These are phyloP conservation scores for Apamea anceps DNA, from an alignment of 2,888 invertebrate species.

Conservation along the genomic window DNA sequence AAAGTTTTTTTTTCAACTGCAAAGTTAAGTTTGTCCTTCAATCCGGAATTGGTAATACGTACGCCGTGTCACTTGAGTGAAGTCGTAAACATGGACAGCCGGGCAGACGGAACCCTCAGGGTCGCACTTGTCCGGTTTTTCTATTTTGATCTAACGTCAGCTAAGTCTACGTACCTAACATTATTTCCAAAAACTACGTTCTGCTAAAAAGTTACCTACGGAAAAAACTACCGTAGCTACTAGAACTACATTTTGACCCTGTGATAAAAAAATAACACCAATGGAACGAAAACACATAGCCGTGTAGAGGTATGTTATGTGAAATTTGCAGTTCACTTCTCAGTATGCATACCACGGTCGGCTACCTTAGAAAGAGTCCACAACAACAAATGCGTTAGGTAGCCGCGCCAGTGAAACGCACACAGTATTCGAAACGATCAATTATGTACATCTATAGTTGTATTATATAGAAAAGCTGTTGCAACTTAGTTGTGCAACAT, in stretches of 20 bases:
- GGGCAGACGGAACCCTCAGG: background rate
- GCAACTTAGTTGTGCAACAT: conserved; percentile 73
- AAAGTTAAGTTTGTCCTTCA: background rate
- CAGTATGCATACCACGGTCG: conserved; percentile 78
- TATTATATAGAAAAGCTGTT: conserved; percentile 62
- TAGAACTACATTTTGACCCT: conserved; percentile 11
- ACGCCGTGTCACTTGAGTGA: background rate
- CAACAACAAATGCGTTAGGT: conserved; percentile 73
- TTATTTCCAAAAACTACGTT: background rate
- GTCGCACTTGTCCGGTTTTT: background rate
- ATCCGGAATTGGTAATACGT: background rate
- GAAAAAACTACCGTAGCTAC: background rate
- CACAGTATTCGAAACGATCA: conserved; percentile 75
- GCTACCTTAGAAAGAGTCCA: conserved; percentile 75
- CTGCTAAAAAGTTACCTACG: background rate
- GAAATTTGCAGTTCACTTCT: conserved; percentile 78
- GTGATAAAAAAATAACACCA: background rate
- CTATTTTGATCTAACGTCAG: background rate
- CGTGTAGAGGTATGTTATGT: conserved; percentile 68
- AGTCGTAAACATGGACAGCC: background rate
- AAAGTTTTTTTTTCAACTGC: background rate
- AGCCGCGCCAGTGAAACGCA: conserved; percentile 78
- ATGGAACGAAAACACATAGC: conserved; percentile 32
- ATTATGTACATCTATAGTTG: conserved; percentile 70
- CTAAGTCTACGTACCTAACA: background rate